phyloP scores from a whole-genome alignment of 2,113 vertebrate genomes.

The Podocnemis expansa region DNA sequence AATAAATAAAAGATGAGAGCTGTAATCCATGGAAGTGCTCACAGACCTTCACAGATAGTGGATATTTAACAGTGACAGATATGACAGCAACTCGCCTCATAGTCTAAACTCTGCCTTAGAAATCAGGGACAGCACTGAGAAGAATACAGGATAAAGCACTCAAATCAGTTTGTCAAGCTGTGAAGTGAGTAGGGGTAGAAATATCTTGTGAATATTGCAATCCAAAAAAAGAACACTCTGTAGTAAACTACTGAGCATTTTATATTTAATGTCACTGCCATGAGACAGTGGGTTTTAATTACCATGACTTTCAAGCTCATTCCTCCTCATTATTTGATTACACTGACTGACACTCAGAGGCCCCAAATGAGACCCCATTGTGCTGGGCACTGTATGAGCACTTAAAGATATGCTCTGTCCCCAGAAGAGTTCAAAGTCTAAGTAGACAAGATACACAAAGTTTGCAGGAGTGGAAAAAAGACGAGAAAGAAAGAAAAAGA shows the following conservation, averaged over 20 bases:
- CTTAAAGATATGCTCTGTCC: not conserved
- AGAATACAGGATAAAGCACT: constrained; percentile 5
- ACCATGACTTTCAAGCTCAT: not conserved
- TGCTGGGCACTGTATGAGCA: not conserved
- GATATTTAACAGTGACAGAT: constrained; percentile 39
- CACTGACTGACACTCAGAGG: not conserved
- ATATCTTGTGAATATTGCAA: not conserved
- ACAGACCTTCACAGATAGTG: not conserved
- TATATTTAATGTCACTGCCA: not conserved
- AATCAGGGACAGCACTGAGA: not conserved
- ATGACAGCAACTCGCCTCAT: constrained; percentile 33
- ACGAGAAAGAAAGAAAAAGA: accelerated
- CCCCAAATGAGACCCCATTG: not conserved
- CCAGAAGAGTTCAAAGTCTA: not conserved
- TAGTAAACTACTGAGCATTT: not conserved
- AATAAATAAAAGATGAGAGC: constrained; percentile 34
- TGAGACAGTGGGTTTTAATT: not conserved
- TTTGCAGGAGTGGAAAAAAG: not conserved
- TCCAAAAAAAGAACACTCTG: constrained; percentile 1
- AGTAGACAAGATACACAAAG: not conserved
- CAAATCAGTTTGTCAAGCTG: not conserved
- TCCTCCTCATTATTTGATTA: not conserved
- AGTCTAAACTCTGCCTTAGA: constrained; percentile 8
- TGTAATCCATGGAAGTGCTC: not conserved
- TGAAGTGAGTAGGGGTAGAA: not conserved